Percentiles rank a stretch among this genome's conserved stretches.
Evolutionary conservation across 2,113 vertebrate species (phyloP).

Genomic region (Pelecanoides urinatrix): DNA sequence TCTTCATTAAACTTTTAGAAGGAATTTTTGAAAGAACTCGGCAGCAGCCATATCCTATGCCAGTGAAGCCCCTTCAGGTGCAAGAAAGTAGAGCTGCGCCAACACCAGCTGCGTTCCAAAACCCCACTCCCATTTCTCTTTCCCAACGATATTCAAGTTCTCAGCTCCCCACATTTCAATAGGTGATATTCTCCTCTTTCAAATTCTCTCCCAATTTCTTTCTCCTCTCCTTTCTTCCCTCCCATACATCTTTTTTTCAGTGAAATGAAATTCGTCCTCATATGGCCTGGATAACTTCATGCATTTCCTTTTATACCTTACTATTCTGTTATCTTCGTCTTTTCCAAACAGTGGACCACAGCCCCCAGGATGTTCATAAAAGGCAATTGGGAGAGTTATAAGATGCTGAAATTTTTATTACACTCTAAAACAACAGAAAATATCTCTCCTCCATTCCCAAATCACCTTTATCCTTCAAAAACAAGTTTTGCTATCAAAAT

Average conservation of each 20-base stretch:
- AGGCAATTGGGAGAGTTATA: neutral
- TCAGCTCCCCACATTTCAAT: neutral
- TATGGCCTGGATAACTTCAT: neutral
- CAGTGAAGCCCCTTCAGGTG: neutral
- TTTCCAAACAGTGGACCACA: constrained; percentile 11
- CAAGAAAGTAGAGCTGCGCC: neutral
- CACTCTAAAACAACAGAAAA: constrained; percentile 4
- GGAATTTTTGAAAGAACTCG: neutral
- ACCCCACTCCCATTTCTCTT: neutral
- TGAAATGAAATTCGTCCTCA: neutral
- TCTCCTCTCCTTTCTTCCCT: neutral
- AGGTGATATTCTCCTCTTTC: neutral
- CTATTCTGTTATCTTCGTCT: neutral
- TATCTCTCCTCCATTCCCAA: neutral
- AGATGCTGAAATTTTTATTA: constrained; percentile 27
- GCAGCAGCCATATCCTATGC: neutral
- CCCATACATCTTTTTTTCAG: neutral
- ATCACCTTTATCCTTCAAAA: constrained; percentile 1
- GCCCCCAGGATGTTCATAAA: constrained; percentile 32
- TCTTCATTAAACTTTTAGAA: neutral
- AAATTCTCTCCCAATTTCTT: neutral
- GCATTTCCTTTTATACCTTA: neutral
- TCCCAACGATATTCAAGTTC: neutral
- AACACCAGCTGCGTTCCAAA: neutral
- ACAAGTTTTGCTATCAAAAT: neutral